Conservation (phyloP, 2,888 invertebrate genomes). For the Lutraria lutraria region DNA sequence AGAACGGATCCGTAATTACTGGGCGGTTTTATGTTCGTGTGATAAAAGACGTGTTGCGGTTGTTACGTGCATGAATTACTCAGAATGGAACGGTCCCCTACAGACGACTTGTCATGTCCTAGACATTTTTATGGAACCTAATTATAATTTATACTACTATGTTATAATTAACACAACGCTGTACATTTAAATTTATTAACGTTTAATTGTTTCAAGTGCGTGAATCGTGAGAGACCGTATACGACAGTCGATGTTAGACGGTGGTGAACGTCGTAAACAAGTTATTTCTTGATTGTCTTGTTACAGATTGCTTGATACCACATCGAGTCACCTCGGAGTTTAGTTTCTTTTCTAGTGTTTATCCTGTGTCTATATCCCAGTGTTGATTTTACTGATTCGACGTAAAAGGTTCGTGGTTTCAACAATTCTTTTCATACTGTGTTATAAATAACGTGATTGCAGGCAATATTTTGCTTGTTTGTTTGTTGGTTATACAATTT, state of each 20-base stretch:
- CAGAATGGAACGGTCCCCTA: neutral
- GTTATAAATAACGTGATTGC: no score
- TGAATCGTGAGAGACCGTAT: neutral
- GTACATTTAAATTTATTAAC: slow-evolving; percentile 19
- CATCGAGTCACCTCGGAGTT: neutral
- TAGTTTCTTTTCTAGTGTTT: neutral
- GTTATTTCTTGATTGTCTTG: neutral
- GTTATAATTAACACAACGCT: neutral
- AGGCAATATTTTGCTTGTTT: no score
- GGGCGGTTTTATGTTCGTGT: neutral
- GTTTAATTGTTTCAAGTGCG: neutral
- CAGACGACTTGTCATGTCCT: neutral
- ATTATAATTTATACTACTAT: neutral
- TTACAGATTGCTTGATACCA: neutral
- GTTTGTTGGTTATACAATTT: no score
- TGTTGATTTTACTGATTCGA: neutral
- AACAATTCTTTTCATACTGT: neutral
- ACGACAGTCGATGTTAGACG: neutral
- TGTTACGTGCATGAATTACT: neutral
- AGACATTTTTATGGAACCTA: slow-evolving; percentile 8
- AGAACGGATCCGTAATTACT: no score
- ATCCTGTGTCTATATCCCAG: neutral
- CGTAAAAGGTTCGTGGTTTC: neutral
- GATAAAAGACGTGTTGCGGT: neutral
- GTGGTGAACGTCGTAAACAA: neutral